Evolutionary conservation across 92 coral and sea anemone species (phyloP), one percentile per base, ranked within the genome.

Genomic region (Epizoanthus scotinus): DNA sequence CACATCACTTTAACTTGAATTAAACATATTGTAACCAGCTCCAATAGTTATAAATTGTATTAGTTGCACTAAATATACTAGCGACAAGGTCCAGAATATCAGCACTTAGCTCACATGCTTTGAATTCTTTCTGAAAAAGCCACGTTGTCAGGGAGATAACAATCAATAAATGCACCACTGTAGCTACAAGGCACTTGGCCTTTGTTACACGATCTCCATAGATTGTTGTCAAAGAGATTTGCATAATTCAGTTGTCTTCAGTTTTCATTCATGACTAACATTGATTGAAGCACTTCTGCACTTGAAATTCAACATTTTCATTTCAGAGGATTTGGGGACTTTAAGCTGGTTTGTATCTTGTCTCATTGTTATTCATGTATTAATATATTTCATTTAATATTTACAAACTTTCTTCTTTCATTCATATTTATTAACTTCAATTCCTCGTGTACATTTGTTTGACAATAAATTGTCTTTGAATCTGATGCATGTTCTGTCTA

Each of bases 131-230:
- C 67, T 58, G 9, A 75, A 21, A 60, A 66, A 38, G 52, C 38
- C 15, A 34, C 29, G 44, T 75, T 59, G 81, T 8, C 68, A 19
- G 59, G 81, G 81, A 75, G 18, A 75, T 60, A 69, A 75, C 17
- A 74, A 31, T 58, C 47, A 74, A 67, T 21, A 58, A 75, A 75
- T 75, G 54, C 24, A 36, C 68, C 54, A 58, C 59, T 75, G 40
- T 5, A 59, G 68, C 40, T 15, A 19, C 14, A 40, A 75, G 69
- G 4, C 67, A 55, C 56, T 75, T 64, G 31, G 70, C 25, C 38
- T 58, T 36, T 59, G 81, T 59, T 34, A 38, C n/a, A 44, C 19
- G 81, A 40, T 40, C 40, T 59, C 19, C 25, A 34, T 36, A 22
- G 34, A 63, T 14, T 38, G 18, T 24, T 20, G 34, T 18, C 59